Percentiles rank a stretch among this genome's conserved stretches.
Evolutionary conservation across 2,888 invertebrate species (phyloP).

Genomic region (Zaprionus obscuricornis): DNA sequence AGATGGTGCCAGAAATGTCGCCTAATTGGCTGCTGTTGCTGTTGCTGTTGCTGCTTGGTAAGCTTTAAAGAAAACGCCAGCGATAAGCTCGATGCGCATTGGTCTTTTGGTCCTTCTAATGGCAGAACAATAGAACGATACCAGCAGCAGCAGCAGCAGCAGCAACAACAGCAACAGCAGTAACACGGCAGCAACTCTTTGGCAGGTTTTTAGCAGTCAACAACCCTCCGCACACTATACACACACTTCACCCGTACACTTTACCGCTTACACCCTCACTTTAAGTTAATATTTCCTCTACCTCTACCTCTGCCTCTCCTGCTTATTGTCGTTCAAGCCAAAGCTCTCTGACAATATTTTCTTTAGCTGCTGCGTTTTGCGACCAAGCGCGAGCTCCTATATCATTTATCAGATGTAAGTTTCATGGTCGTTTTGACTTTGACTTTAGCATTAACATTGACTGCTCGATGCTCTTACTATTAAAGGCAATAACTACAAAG

Average conservation of each 20-base stretch:
- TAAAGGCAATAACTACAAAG: too few relatives aligned
- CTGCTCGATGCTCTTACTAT: too few relatives aligned
- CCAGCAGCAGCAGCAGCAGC: conserved; percentile 9
- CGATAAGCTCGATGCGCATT: conserved; percentile 57
- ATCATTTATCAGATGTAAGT: conserved; percentile 79
- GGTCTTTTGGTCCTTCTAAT: conserved; percentile 18
- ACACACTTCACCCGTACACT: too few relatives aligned
- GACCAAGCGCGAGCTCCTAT: conserved; percentile 61
- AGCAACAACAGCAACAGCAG: too few relatives aligned
- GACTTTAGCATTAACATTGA: conserved; percentile 63
- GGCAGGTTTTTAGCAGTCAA: conserved; percentile 29
- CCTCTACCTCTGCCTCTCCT: not conserved
- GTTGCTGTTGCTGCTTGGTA: conserved; percentile 1
- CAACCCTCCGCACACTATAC: too few relatives aligned
- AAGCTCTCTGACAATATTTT: conserved; percentile 65
- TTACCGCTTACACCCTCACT: not conserved
- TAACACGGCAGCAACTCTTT: too few relatives aligned
- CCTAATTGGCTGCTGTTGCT: conserved; percentile 68
- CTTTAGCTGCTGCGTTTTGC: conserved; percentile 42
- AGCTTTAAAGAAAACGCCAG: conserved; percentile 9
- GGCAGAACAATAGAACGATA: conserved; percentile 72
- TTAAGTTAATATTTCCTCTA: not conserved
- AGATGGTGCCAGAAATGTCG: conserved; percentile 79
- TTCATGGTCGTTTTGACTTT: conserved; percentile 50
- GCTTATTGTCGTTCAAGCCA: too few relatives aligned